Base-by-base conservation (phyloP, 92 coral and sea anemone species). In the Montipora capitata region DNA sequence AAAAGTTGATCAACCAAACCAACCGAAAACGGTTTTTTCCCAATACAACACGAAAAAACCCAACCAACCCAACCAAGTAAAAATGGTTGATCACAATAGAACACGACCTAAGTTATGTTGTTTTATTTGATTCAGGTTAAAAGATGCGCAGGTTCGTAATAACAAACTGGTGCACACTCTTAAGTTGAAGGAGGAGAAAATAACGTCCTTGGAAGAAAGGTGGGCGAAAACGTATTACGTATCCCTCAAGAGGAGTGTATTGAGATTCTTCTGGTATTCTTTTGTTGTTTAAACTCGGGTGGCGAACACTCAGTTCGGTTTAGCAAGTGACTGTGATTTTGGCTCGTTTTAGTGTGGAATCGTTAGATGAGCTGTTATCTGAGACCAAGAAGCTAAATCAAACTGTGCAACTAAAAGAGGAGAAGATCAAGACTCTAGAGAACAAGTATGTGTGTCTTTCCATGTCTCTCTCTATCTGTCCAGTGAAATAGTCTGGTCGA, bases 131-230 rank as follows among this genome's bases (percentile, higher is more conserved):
- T 66, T 63, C 72, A 94, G 96, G 91, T 85, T 93, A 39, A 95
- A 95, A 66, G 98, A 96, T 57, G 92, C 95, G 2, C 92, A 93
- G 59, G 89, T 89, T 8, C 93, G 86, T 16, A 96, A 91, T 76
- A 94, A 90, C 69, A 96, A 96, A 72, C 87, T 96, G 42, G 57
- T 51, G 16, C 96, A 93, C 89, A 74, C 87, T 44, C 61, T 93
- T 2, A 95, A 96, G 79, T 93, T 96, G 56, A 96, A 96, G 78
- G 99, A 96, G 48, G 98, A 96, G 35, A 96, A 92, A 82, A 89
- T 95, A 17, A 54, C 77, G 15, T 44, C 89, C 0, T 89, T 96
- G 64, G 99, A 93, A 82, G 85, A 72, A 87, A 95, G 99, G 99
- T 96, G n/a, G 15, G 15, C 40, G 0, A 4, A 45, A 15, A 49